A percentile compares a stretch with the other conserved stretches of the same genome.
phyloP scores from a whole-genome alignment of 2,888 invertebrate genomes.

The Thysanoteuthis rhombus region DNA sequence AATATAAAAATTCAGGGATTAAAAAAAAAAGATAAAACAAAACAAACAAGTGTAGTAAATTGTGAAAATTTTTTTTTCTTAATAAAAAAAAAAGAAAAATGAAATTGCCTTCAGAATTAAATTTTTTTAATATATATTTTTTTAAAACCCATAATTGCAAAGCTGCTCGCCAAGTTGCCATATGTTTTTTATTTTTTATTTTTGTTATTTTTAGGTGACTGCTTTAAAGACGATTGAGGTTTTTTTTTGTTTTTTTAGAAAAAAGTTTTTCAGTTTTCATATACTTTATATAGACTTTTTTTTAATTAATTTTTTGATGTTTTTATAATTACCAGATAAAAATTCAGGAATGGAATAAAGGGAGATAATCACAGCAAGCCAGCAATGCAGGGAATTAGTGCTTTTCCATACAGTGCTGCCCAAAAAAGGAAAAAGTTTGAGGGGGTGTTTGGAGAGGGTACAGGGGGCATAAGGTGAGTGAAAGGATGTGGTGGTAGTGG shows the following conservation, averaged over 20 bases:
- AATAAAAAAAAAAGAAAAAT: background rate
- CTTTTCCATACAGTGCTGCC: conserved; percentile 16
- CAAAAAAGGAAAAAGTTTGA: background rate
- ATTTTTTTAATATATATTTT: background rate
- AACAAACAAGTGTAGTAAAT: background rate
- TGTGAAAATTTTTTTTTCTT: background rate
- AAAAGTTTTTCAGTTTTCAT: background rate
- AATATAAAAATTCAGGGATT: background rate
- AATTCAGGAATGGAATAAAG: conserved; percentile 27
- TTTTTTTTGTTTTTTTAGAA: conserved; percentile 1
- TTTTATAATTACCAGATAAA: background rate
- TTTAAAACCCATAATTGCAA: background rate
- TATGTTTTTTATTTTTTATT: background rate
- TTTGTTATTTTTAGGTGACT: background rate
- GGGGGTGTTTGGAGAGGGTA: background rate
- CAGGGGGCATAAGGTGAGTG: background rate
- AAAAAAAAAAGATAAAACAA: background rate
- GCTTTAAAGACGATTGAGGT: background rate
- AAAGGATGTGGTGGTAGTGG: background rate
- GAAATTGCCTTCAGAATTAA: background rate
- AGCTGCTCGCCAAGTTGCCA: background rate
- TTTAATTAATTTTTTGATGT: background rate
- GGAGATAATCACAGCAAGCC: conserved; percentile 21
- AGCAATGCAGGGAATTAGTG: background rate
- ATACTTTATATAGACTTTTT: background rate